Evolutionary conservation across 2,113 vertebrate species (phyloP).

Genomic region (Piprites chloris): DNA sequence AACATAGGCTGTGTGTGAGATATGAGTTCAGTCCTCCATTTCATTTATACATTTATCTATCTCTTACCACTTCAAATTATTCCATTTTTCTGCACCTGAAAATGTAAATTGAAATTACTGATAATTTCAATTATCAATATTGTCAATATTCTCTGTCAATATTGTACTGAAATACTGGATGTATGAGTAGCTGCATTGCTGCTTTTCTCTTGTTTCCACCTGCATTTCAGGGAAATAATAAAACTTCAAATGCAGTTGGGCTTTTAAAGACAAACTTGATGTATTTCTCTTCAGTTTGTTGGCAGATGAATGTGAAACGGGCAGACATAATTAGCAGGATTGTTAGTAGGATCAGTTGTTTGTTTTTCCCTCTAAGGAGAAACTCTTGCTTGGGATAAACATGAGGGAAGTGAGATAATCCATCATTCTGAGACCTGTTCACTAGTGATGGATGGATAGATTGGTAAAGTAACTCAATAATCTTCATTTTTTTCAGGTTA

Average conservation of each 20-base stretch:
- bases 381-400: conserved; percentile 66
- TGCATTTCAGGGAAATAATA: neutral
- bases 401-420: conserved; percentile 71
- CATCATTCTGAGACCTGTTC: conserved; percentile 81
- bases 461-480: conserved; percentile 85
- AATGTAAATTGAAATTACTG: neutral
- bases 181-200: neutral
- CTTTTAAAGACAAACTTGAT: neutral
- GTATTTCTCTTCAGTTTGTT: neutral
- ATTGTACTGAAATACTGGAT: neutral
- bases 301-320: neutral
- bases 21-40: neutral
- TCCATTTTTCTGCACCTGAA: neutral
- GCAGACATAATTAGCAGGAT: neutral
- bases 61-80: neutral
- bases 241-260: neutral
- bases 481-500: conserved; percentile 80
- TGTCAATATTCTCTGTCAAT: neutral
- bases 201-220: neutral
- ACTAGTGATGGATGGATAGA: conserved; percentile 84
- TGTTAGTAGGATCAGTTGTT: conserved; percentile 59
- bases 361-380: conserved; percentile 61
- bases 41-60: neutral
- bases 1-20: neutral
- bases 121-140: too few species aligned